Evolutionary conservation across 2,888 invertebrate species (phyloP).

Genomic region (Cantharis nigra): DNA sequence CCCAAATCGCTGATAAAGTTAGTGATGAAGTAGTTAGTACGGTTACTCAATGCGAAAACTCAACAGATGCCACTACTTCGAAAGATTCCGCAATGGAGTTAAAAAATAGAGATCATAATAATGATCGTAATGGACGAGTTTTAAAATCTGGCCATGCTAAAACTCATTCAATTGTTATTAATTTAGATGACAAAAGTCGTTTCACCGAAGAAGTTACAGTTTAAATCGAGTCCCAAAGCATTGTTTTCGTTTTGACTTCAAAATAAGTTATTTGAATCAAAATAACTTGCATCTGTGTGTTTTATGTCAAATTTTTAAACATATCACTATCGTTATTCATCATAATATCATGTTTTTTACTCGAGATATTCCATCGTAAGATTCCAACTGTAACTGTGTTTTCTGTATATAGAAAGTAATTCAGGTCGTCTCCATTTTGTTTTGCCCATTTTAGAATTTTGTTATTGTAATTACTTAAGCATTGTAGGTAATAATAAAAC

Average conservation of each 20-base stretch:
- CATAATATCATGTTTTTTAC: not conserved
- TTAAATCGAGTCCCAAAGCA: constrained; percentile 49
- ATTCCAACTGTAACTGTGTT: not conserved
- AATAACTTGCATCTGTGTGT: not conserved
- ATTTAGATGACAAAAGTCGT: constrained; percentile 78
- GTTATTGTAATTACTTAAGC: not conserved
- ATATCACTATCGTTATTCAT: not conserved
- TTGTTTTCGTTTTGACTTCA: not conserved
- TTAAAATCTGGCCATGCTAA: constrained; percentile 68
- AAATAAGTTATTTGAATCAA: not conserved
- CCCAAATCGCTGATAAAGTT: constrained; percentile 44
- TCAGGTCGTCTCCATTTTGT: not conserved
- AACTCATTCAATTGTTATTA: constrained; percentile 78
- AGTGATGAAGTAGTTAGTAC: constrained; percentile 32
- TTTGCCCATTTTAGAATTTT: not conserved
- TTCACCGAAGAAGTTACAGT: constrained; percentile 84
- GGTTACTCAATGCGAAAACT: constrained; percentile 30
- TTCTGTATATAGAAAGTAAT: not conserved
- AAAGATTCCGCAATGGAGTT: constrained; percentile 38
- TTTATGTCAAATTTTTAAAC: not conserved
- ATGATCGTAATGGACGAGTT: constrained; percentile 48
- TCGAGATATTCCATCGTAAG: not conserved
- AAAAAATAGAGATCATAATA: constrained; percentile 41
- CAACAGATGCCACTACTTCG: constrained; percentile 24
- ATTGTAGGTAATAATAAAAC: not conserved